phyloP scores from a whole-genome alignment of 2,797 vertebrate species.

The Neostethus bicornis region DNA sequence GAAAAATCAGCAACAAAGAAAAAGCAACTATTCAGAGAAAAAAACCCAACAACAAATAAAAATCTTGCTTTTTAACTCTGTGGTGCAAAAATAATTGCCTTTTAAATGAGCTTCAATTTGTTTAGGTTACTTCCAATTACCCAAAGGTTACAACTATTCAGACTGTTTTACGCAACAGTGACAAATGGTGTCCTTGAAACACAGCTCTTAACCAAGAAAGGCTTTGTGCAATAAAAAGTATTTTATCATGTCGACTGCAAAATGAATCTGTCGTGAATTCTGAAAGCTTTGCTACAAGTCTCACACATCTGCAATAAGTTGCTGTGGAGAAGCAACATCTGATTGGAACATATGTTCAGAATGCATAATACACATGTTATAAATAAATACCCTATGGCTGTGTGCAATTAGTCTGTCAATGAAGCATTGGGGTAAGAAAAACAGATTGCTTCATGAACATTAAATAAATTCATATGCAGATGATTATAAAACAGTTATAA shows the following conservation, averaged over 20 bases:
- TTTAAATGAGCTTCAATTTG: slow-evolving; percentile 29
- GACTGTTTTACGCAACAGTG: slow-evolving; percentile 17
- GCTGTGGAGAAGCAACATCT: slow-evolving; percentile 37
- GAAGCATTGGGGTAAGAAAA: slow-evolving; percentile 4
- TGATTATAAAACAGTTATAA: too few relatives aligned
- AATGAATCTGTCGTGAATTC: slow-evolving; percentile 9
- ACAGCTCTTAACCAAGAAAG: slow-evolving; percentile 8
- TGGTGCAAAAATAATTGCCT: not conserved
- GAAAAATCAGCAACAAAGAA: not conserved
- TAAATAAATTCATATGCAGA: slow-evolving; percentile 16
- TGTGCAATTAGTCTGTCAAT: slow-evolving; percentile 18
- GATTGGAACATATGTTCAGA: slow-evolving; percentile 40
- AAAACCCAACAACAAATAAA: not conserved
- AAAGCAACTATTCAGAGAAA: not conserved
- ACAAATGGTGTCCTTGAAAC: slow-evolving; percentile 22
- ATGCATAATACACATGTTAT: slow-evolving; percentile 15
- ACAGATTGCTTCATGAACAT: slow-evolving; percentile 8
- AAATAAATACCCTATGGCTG: slow-evolving; percentile 30
- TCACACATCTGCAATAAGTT: slow-evolving; percentile 24
- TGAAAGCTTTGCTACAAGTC: slow-evolving; percentile 18
- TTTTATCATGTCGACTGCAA: slow-evolving; percentile 25
- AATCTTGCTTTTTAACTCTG: slow-evolving; percentile 9
- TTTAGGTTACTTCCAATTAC: slow-evolving; percentile 30
- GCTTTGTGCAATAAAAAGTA: slow-evolving; percentile 1
- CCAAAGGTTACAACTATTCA: slow-evolving; percentile 23